A percentile compares a stretch with the other conserved stretches of the same genome.
These are phyloP conservation scores for Leuciscus waleckii DNA, from an alignment of 2,797 vertebrate genomes.

Conservation along the genomic window DNA sequence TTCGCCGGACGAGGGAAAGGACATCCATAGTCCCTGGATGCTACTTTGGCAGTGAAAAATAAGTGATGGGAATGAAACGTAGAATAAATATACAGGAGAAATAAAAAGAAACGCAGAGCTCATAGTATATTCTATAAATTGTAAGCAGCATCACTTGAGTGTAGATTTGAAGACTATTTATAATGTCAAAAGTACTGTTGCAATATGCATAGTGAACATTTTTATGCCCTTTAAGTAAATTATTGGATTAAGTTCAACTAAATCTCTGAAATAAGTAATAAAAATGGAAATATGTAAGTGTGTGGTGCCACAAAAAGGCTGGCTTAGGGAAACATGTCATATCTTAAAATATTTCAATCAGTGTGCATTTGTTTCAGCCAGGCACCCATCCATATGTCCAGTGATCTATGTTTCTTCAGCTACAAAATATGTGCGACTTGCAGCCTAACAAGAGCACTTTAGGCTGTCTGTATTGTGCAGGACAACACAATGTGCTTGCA, in stretches of 20 bases:
- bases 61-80: slow-evolving; percentile 12
- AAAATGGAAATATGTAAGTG: slow-evolving; percentile 5
- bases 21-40: slow-evolving; percentile 34
- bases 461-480: slow-evolving; percentile 61
- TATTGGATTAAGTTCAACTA: neutral
- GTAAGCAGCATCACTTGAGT: neutral
- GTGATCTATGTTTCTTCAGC: slow-evolving; percentile 38
- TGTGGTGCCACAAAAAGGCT: neutral
- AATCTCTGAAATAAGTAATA: slow-evolving; percentile 16
- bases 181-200: neutral
- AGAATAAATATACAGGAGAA: slow-evolving; percentile 24
- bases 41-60: slow-evolving; percentile 39
- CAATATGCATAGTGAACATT: neutral
- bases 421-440: slow-evolving; percentile 46
- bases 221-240: neutral
- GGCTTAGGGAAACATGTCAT: slow-evolving; percentile 9
- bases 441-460: slow-evolving; percentile 59
- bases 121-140: neutral
- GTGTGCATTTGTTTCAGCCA: slow-evolving; percentile 28
- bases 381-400: slow-evolving; percentile 14
- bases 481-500: slow-evolving; percentile 82
- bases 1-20: slow-evolving; percentile 36
- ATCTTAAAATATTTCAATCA: slow-evolving; percentile 41
- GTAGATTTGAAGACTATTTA: slow-evolving; percentile 2
- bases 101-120: neutral